These are phyloP conservation scores for Trichomalopsis sarcophagae DNA, from an alignment of 1,140 invertebrate genomes.

Conservation along the genomic window DNA sequence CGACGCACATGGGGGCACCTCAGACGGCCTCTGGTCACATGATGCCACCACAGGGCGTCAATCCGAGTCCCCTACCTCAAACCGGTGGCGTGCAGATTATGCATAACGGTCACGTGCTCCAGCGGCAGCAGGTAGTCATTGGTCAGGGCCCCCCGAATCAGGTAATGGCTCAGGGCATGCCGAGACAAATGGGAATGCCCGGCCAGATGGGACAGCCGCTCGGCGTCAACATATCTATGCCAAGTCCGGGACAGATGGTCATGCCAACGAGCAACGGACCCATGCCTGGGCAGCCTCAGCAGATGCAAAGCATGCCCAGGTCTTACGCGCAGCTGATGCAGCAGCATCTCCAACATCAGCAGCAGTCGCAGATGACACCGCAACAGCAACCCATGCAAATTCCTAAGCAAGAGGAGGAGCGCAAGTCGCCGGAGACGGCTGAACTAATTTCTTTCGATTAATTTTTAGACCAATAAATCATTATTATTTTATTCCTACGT, in stretches of 20 bases:
- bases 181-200: constrained; percentile 27
- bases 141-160: constrained; percentile 14
- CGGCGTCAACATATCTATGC: constrained; percentile 3
- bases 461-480: constrained; percentile 23
- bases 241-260: not conserved
- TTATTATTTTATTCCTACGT: constrained; percentile 11
- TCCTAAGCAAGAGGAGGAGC: constrained; percentile 55
- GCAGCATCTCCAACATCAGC: constrained; percentile 44
- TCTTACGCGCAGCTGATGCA: constrained; percentile 9
- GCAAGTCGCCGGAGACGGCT: constrained; percentile 66
- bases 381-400: constrained; percentile 34
- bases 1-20: not conserved
- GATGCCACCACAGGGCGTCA: constrained; percentile 31
- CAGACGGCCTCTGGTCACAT: constrained; percentile 47
- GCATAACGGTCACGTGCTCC: constrained; percentile 39
- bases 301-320: not conserved
- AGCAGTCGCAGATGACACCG: not conserved
- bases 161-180: not conserved
- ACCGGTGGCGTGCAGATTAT: constrained; percentile 40
- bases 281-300: constrained; percentile 7
- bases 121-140: constrained; percentile 43
- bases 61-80: constrained; percentile 2
- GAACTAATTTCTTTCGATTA: constrained; percentile 72
- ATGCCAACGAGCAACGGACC: constrained; percentile 25
- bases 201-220: constrained; percentile 48